Evolutionary conservation across 2,797 vertebrate species (phyloP), one percentile per base, ranked within the genome.

Genomic region (Crax fasciolata): DNA sequence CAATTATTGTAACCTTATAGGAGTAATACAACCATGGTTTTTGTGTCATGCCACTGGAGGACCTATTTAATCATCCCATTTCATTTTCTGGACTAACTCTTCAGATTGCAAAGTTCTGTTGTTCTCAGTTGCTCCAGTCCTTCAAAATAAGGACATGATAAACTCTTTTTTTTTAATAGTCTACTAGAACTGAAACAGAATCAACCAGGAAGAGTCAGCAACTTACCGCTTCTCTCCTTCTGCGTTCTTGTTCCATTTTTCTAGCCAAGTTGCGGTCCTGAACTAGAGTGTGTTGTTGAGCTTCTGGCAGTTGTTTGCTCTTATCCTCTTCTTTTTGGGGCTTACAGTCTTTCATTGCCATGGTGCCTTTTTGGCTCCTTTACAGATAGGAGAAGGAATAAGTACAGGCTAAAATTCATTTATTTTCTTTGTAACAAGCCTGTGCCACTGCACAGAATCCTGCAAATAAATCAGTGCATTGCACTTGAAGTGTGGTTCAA

Each of bases 181-280:
- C 15, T 57, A 35, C 11, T 81, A 12, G 76, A 63, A 7, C 2
- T 59, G 27, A 66, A 87, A 82, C 6, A 80, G 76, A 67, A 13
- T 13, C 10, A 61, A 1, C 19, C 23, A 30, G 30, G 71, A 73
- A 63, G 48, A 68, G 10, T 30, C 54, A 71, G 24, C 38, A 75
- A 98, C 99, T 98, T 97, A 99, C 99, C 44, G 98, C 98, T 96
- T 99, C 98, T 95, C 97, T 98, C 46, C 98, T 97, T 76, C 99
- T 98, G 21, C 99, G 98, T 54, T 99, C 99, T 86, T 99, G 99
- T 89, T 99, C 99, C 90, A 95, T 98, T 89, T 96, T 98, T 72
- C 98, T 99, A 39, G 99, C 99, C 97, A 98, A 90, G 78, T 98
- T 98, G 62, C 98, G 97, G 23, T 98, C 98, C 73, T 90, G 89